Conservation (phyloP, 2,113 vertebrate species). For the Oophaga pumilio region DNA sequence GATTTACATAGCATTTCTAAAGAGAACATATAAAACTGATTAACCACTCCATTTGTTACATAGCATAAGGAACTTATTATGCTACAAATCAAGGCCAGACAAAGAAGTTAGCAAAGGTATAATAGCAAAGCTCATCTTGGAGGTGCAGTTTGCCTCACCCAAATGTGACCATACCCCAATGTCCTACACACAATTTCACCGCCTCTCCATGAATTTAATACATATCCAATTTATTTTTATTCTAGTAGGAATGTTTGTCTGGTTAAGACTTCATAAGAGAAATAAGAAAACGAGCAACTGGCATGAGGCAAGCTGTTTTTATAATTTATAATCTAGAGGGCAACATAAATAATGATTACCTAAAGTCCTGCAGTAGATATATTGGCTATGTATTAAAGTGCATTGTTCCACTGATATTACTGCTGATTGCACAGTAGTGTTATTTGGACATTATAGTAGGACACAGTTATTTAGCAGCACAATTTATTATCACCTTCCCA, state of each 20-base stretch:
- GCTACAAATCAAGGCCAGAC: not conserved
- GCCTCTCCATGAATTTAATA: not conserved
- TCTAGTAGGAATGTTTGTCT: not conserved
- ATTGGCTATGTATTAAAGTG: too few relatives aligned
- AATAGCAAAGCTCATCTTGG: not conserved
- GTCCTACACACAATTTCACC: not conserved
- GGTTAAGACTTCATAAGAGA: not conserved
- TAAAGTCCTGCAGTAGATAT: too few relatives aligned
- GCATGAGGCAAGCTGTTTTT: not conserved
- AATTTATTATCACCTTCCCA: too few relatives aligned
- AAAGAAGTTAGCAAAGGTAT: not conserved
- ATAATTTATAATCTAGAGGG: not conserved
- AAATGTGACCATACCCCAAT: not conserved
- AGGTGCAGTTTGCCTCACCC: not conserved
- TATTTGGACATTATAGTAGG: too few relatives aligned
- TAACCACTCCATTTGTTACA: not conserved
- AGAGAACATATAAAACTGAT: not conserved
- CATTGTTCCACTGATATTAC: too few relatives aligned
- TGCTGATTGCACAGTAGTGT: too few relatives aligned
- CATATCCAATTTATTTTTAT: not conserved
- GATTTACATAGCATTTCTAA: not conserved
- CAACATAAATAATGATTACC: not conserved
- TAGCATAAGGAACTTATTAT: conserved; percentile 2
- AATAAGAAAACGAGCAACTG: not conserved
- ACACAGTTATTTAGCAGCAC: too few relatives aligned